Evolutionary conservation across 2,113 vertebrate species (phyloP).

Genomic region (Stictonetta naevosa): DNA sequence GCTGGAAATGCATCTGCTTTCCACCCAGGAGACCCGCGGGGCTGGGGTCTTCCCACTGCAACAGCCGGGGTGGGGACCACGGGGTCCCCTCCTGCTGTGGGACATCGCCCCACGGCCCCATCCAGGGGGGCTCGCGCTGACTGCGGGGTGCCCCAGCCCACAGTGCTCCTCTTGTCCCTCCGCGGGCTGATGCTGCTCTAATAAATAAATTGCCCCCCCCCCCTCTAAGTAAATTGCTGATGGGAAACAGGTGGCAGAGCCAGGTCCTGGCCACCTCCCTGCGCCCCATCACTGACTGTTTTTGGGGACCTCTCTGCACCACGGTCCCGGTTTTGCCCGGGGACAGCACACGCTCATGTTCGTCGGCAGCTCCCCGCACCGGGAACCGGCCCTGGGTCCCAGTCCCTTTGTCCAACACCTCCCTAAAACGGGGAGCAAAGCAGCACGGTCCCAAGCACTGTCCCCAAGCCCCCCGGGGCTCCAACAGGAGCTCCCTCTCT

Average conservation of each 20-base stretch:
- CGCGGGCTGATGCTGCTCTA: too few relatives aligned
- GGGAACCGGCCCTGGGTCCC: background rate
- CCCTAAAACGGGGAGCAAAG: background rate
- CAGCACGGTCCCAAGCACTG: rapidly evolving
- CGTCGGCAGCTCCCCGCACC: background rate
- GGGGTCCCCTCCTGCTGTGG: background rate
- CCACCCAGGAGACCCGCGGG: too few relatives aligned
- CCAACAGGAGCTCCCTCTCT: background rate
- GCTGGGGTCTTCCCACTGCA: too few relatives aligned
- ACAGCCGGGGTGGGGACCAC: background rate
- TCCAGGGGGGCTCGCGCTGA: background rate
- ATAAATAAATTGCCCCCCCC: background rate
- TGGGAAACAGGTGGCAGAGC: background rate
- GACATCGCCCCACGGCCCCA: background rate
- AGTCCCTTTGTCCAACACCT: background rate
- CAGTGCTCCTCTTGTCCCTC: too few relatives aligned
- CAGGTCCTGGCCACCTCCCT: too few relatives aligned
- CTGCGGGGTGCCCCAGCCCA: too few relatives aligned
- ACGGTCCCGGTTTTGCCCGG: too few relatives aligned
- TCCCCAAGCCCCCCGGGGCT: background rate
- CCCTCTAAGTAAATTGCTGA: background rate
- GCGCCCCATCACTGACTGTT: background rate
- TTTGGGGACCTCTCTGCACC: background rate
- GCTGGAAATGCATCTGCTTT: too few relatives aligned
- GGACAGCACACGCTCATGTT: too few relatives aligned